Evolutionary conservation across 2,888 invertebrate genomes (phyloP).

Genomic region (Amphipoea lucens): DNA sequence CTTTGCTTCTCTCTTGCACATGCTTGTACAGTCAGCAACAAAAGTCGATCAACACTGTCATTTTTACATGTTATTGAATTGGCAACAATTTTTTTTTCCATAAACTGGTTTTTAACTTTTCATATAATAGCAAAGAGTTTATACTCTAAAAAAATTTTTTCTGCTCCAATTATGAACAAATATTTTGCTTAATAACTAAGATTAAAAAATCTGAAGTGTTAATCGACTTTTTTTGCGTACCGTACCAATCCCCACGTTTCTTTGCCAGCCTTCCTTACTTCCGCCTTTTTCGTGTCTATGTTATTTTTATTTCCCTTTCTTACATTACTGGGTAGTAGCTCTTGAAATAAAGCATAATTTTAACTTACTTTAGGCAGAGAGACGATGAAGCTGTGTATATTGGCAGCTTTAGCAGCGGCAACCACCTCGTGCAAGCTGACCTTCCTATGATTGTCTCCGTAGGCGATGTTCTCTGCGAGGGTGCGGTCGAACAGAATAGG

Average conservation of each 20-base stretch:
- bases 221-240: too few relatives aligned
- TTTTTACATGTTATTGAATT: too few relatives aligned
- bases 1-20: neutral
- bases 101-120: too few relatives aligned
- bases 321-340: neutral
- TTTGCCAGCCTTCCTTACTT: neutral
- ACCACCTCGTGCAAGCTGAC: constrained; percentile 93
- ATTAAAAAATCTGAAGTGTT: neutral
- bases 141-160: too few relatives aligned
- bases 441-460: constrained; percentile 94
- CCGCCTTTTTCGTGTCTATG: neutral
- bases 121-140: too few relatives aligned
- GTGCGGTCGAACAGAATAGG: constrained; percentile 95
- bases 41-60: too few relatives aligned
- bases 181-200: too few relatives aligned
- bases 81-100: too few relatives aligned
- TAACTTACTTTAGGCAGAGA: constrained; percentile 91
- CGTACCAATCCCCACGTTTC: neutral
- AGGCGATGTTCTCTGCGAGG: constrained; percentile 96
- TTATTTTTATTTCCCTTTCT: neutral
- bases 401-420: constrained; percentile 93
- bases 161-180: too few relatives aligned
- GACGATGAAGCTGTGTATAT: constrained; percentile 94
- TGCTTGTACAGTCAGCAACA: too few relatives aligned
- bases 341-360: neutral